Evolutionary conservation across 2,797 vertebrate species (phyloP).

Genomic region (Bryconaethiops microstoma): DNA sequence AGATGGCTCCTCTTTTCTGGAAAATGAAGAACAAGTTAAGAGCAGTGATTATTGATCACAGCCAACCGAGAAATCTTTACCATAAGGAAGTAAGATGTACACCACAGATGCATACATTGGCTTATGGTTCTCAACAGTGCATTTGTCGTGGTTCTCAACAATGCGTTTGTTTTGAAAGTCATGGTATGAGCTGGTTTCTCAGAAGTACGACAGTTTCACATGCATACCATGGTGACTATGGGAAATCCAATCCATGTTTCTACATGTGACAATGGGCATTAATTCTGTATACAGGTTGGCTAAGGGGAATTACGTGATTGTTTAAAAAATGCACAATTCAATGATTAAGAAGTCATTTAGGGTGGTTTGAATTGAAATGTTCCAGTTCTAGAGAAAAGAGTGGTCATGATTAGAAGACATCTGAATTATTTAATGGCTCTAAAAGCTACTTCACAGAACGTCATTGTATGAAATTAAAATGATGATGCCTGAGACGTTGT

Average conservation of each 20-base stretch:
- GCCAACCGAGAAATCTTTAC: not conserved
- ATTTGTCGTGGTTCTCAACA: not conserved
- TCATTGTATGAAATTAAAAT: too few species aligned
- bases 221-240: too few species aligned
- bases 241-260: not conserved
- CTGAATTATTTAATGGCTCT: too few species aligned
- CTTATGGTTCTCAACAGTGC: conserved; percentile 1
- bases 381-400: not conserved
- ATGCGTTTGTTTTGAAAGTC: not conserved
- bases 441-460: too few species aligned
- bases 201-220: too few species aligned
- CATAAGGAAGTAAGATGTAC: not conserved
- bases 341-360: not conserved
- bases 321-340: not conserved
- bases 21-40: not conserved
- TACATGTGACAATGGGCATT: not conserved
- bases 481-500: too few species aligned
- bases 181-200: not conserved
- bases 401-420: not conserved
- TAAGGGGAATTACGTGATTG: not conserved
- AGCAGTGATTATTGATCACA: not conserved
- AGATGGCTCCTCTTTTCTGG: too few species aligned
- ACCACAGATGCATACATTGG: not conserved
- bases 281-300: not conserved
- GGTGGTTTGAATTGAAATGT: not conserved